Base-by-base conservation (phyloP, 2,797 vertebrate species). In the Pelobates cultripes region DNA sequence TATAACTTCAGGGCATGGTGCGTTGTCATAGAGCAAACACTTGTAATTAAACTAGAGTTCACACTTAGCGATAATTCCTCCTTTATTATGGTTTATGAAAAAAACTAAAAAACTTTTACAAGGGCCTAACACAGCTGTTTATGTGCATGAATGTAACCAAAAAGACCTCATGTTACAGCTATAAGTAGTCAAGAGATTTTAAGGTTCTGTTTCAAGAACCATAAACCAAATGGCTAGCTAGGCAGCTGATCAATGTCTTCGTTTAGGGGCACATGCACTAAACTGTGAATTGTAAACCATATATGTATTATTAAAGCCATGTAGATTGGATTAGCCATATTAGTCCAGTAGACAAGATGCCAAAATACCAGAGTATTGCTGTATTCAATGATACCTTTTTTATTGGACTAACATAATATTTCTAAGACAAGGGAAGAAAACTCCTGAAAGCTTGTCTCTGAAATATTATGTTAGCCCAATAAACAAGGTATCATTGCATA, bases 161-260 rank as follows among this genome's bases (percentile, higher is more conserved):
- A 68, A 10, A 44, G 5, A 6, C 4, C 69, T 80, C 47, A 45
- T 3, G 45, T 74, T 80, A 75, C 72, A 68, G 43, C 28, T 28
- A 28, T 28, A 28, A 28, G 28, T 28, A 28, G 28, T 28, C 28
- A 28, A 28, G n/a, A 55, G 10, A 68, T n/a, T 17, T 15, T n/a
- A 80, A 73, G 41, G 57, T 42, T 15, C 60, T 28, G 66, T 73
- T 9, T 63, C 28, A 57, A 55, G 61, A 66, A 57, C 43, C 14
- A 67, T 12, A 28, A 43, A 60, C 72, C 80, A 82, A 74, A 82
- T 82, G 73, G 67, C 74, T 55, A 13, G 55, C 47, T 67, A 28
- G 43, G 41, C 60, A 66, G 14, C 68, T 15, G n/a, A 47, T 28
- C 70, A 28, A 60, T 66, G 63, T 41, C 2, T 66, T 7, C 63